Percentiles rank a stretch among this genome's conserved stretches.
Evolutionary conservation across 2,113 vertebrate genomes (phyloP).

Genomic region (Cavia porcellus): DNA sequence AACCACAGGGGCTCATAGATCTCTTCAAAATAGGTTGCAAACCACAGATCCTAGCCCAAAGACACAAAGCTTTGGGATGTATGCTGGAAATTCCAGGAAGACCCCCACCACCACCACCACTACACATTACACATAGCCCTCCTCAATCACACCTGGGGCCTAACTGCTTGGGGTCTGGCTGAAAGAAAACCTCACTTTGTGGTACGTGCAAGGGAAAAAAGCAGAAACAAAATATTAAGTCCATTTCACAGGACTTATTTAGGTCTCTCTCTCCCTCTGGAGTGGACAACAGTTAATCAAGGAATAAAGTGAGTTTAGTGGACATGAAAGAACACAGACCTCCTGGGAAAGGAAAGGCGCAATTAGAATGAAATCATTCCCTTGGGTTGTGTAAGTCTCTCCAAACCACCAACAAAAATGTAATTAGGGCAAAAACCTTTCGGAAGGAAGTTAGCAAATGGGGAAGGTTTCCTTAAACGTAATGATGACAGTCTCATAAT

Average conservation of each 20-base stretch:
- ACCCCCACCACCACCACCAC: not conserved
- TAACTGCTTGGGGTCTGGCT: not conserved
- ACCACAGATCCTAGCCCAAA: not conserved
- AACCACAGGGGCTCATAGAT: not conserved
- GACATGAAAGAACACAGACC: conserved; percentile 68
- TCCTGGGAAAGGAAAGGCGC: conserved; percentile 72
- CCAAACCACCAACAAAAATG: conserved; percentile 72
- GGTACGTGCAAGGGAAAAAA: not conserved
- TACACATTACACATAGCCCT: not conserved
- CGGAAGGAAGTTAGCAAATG: conserved; percentile 74
- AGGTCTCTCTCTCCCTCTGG: not conserved
- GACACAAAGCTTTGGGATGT: not conserved
- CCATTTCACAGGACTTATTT: not conserved
- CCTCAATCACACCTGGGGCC: not conserved
- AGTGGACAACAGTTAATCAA: conserved; percentile 64
- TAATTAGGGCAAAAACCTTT: conserved; percentile 71
- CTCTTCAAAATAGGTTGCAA: not conserved
- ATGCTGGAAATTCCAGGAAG: not conserved
- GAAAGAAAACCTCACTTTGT: not conserved
- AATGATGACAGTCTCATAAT: conserved; percentile 63
- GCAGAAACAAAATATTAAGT: not conserved
- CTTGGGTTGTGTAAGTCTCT: conserved; percentile 66
- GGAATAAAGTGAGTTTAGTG: conserved; percentile 51
- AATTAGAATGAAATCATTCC: conserved; percentile 74
- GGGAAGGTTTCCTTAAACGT: conserved; percentile 63